A percentile compares a stretch with the other conserved stretches of the same genome.
Conservation (phyloP, 2,888 invertebrate species). For the Scaptomyza tumidula region DNA sequence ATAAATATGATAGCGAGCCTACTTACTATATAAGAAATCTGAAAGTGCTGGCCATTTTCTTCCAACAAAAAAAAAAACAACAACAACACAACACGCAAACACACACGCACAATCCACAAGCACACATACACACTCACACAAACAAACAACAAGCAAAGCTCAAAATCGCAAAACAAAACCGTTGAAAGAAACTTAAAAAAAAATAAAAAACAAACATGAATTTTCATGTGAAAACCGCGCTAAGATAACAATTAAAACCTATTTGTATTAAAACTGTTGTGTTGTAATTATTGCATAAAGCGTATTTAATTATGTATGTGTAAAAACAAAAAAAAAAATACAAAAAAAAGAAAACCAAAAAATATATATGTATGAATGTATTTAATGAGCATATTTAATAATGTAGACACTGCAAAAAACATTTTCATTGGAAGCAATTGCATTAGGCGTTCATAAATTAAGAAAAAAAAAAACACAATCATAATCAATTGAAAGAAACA, state of each 20-base stretch:
- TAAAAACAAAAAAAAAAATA: constrained; percentile 53
- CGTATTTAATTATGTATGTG: constrained; percentile 78
- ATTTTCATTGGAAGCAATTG: constrained; percentile 48
- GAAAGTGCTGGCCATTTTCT: constrained; percentile 84
- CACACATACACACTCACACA: constrained; percentile 29
- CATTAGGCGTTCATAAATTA: constrained; percentile 54
- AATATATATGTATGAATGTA: constrained; percentile 64
- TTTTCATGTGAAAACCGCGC: constrained; percentile 55
- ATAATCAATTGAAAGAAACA: constrained; percentile 21
- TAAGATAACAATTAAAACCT: constrained; percentile 56
- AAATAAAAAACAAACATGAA: constrained; percentile 43
- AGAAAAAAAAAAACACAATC: constrained; percentile 39
- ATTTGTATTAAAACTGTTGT: constrained; percentile 80
- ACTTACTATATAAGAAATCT: constrained; percentile 67
- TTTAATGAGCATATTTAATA: constrained; percentile 55
- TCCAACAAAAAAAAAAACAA: constrained; percentile 35
- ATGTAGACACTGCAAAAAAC: constrained; percentile 66
- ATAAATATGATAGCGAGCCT: constrained; percentile 42
- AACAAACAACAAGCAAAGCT: constrained; percentile 64
- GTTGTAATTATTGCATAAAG: constrained; percentile 79
- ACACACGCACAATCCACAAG: constrained; percentile 37
- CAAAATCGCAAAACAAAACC: constrained; percentile 49
- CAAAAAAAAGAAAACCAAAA: constrained; percentile 20
- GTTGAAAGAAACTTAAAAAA: constrained; percentile 34
- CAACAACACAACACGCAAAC: constrained; percentile 27